Conservation (phyloP, 2,113 vertebrate genomes). For the Sander lucioperca region DNA sequence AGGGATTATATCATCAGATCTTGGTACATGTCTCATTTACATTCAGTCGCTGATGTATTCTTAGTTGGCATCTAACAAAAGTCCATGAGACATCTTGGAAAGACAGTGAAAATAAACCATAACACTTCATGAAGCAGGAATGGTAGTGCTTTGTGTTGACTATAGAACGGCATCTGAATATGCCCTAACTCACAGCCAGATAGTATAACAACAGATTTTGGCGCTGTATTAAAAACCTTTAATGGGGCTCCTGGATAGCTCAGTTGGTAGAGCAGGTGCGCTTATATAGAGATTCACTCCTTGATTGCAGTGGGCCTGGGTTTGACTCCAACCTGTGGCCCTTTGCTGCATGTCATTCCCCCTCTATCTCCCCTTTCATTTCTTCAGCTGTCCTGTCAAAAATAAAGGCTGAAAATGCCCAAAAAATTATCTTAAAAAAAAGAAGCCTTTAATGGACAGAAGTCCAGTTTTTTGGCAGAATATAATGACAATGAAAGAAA, state of each 20-base stretch:
- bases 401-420: too few relatives aligned
- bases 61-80: background rate
- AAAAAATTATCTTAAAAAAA: too few relatives aligned
- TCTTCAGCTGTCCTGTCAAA: too few relatives aligned
- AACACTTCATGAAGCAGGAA: background rate
- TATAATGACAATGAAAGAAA: background rate
- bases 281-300: too few relatives aligned
- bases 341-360: too few relatives aligned
- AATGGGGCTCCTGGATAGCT: too few relatives aligned
- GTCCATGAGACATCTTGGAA: background rate
- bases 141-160: background rate
- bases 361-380: too few relatives aligned
- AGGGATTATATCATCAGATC: background rate
- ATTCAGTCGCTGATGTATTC: background rate
- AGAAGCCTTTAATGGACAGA: background rate
- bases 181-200: slow-evolving; percentile 13
- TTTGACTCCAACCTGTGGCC: too few relatives aligned
- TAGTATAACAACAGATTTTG: slow-evolving; percentile 13
- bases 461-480: background rate
- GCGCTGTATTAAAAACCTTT: background rate
- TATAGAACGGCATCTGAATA: background rate
- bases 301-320: too few relatives aligned
- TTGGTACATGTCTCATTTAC: background rate
- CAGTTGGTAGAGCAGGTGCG: too few relatives aligned
- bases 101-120: background rate